phyloP scores from a whole-genome alignment of 2,888 invertebrate genomes.

The Tetragonisca angustula region DNA sequence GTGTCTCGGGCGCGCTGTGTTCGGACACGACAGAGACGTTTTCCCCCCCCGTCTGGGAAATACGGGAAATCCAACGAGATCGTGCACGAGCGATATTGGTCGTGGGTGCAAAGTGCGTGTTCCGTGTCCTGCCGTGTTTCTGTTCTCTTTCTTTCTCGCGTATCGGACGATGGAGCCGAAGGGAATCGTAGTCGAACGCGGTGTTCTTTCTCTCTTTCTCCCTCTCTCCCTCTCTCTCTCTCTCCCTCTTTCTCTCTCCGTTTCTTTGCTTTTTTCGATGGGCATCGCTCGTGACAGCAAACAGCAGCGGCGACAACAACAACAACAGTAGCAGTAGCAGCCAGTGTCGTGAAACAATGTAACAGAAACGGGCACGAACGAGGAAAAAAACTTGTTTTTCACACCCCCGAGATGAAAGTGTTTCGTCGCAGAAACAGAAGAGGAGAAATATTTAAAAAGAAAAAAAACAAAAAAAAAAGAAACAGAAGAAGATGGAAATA shows the following conservation, averaged over 20 bases:
- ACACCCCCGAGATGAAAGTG: conserved; percentile 29
- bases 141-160: conserved; percentile 2
- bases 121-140: conserved; percentile 45
- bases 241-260: background rate
- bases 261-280: conserved; percentile 9
- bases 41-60: conserved; percentile 7
- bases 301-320: conserved; percentile 51
- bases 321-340: conserved; percentile 48
- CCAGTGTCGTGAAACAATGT: conserved; percentile 22
- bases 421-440: background rate
- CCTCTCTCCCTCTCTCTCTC: background rate
- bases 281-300: conserved; percentile 49
- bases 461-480: background rate
- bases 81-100: conserved; percentile 7
- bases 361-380: conserved; percentile 37
- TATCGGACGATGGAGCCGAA: background rate
- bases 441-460: background rate
- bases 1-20: conserved; percentile 48
- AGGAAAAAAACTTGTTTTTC: conserved; percentile 35
- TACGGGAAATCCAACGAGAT: conserved; percentile 24
- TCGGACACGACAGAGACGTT: conserved; percentile 12
- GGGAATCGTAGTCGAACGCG: conserved; percentile 17
- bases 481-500: conserved; percentile 11
- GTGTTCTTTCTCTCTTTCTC: conserved; percentile 5
- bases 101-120: conserved; percentile 54